Evolutionary conservation across 37 sponge, comb jelly and placozoan genomes (phyloP).

Genomic region (Mnemiopsis leidyi): DNA sequence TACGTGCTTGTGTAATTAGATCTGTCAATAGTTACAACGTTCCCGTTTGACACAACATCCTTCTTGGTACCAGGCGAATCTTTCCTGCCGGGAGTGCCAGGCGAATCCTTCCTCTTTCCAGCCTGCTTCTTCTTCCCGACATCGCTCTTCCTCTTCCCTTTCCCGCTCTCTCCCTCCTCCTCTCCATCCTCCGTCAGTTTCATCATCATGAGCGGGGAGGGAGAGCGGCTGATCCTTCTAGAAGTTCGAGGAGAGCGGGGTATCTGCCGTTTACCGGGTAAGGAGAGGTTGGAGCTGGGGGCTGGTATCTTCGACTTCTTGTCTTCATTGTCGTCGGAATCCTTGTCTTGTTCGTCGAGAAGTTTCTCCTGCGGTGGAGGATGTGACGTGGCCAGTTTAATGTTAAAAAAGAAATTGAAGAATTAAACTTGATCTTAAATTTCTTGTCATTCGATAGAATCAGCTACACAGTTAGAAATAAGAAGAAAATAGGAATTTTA

Average conservation of each 20-base stretch:
- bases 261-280: not conserved
- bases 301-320: not conserved
- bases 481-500: no score
- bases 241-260: not conserved
- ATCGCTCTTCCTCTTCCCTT: slow-evolving; percentile 12
- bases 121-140: not conserved
- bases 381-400: not conserved
- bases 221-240: not conserved
- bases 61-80: not conserved
- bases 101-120: not conserved
- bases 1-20: slow-evolving; percentile 47
- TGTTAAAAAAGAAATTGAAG: no score
- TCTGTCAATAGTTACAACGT: slow-evolving; percentile 51
- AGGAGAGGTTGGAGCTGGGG: not conserved
- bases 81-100: not conserved
- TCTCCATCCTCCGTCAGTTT: not conserved
- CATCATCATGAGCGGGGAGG: slow-evolving; percentile 17
- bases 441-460: no score
- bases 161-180: not conserved
- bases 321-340: not conserved
- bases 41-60: not conserved
- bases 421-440: no score
- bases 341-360: not conserved
- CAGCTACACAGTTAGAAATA: no score
- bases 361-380: not conserved